Base-by-base conservation (phyloP, 2,888 invertebrate species). In the Sympetrum striolatum region DNA sequence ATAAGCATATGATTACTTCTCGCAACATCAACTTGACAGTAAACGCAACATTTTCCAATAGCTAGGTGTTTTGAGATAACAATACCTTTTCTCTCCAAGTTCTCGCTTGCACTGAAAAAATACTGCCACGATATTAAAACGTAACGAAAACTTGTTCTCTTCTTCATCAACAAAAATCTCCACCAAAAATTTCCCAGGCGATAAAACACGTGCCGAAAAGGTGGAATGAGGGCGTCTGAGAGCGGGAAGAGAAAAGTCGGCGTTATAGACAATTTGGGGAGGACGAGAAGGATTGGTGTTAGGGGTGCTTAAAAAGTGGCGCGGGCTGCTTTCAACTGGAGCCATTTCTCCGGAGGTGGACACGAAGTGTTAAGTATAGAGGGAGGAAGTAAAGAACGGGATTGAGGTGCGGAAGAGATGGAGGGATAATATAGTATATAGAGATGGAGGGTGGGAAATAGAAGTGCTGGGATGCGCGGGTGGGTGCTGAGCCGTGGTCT, bases 401-500 rank as follows among this genome's bases (percentile, higher is more conserved):
- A 81, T 39, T 25, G 25, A 39, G 80, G 5, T 37, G 35, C n/a
- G 31, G 15, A 60, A 15, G 60, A 86, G 86, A 86, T 48, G 14
- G 37, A 64, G 60, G 86, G 86, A 25, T 44, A 25, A 81, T 39
- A 81, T 25, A n/a, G n/a, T n/a, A 25, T 48, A 6, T 25, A 44
- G 73, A 73, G 73, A 73, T 2, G n/a, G n/a, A 48, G 86, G 12
- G 86, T 35, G 86, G 5, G 86, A 37, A 60, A 60, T 3, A 58
- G 82, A n/a, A 58, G 82, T 53, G 82, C 14, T 60, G 86, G 60
- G 86, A 60, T 39, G 86, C 39, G 86, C 4, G 86, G 86, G 86
- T 22, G 58, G 86, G 86, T 64, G 86, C 60, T 86, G 86, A 86
- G 86, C 86, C 86, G 64, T 64, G 86, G 60, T 86, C 86, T 86